Conservation (phyloP, 2,888 invertebrate genomes). For the Lissonota sp. region DNA sequence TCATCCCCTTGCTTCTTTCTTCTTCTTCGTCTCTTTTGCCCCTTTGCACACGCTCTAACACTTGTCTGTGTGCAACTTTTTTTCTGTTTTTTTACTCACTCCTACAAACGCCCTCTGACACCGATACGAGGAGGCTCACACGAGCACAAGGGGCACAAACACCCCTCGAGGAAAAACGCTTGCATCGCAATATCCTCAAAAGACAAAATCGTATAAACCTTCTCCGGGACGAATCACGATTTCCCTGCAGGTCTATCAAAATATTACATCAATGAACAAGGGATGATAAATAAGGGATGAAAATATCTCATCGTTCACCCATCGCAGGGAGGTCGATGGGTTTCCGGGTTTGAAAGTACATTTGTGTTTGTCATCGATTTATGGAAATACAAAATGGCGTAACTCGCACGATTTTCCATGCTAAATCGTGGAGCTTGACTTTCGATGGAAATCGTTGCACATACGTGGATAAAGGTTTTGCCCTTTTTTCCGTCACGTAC, state of each 20-base stretch:
- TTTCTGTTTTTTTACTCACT: constrained; percentile 4
- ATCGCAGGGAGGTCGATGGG: not conserved
- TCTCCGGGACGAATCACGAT: not conserved
- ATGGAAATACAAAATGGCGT: not conserved
- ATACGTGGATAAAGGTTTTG: constrained; percentile 21
- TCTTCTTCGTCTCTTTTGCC: constrained; percentile 30
- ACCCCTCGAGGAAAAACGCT: constrained; percentile 17
- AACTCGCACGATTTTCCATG: not conserved
- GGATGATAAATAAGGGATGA: not conserved
- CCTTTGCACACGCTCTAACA: constrained; percentile 32
- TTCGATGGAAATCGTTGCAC: not conserved
- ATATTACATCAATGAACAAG: constrained; percentile 4
- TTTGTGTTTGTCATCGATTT: not conserved
- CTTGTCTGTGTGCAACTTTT: constrained; percentile 9
- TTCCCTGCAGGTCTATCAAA: constrained; percentile 30
- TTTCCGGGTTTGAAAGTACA: not conserved
- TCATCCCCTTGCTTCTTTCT: not conserved
- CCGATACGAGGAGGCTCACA: constrained; percentile 19
- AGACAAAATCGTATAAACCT: not conserved
- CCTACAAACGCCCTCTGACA: constrained; percentile 13
- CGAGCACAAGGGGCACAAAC: constrained; percentile 14
- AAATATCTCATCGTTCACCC: not conserved
- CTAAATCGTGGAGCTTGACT: not conserved
- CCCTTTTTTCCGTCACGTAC: constrained; percentile 29
- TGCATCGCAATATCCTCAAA: constrained; percentile 1